Evolutionary conservation across 2,113 vertebrate genomes (phyloP).

Genomic region (Eulemur rufifrons): DNA sequence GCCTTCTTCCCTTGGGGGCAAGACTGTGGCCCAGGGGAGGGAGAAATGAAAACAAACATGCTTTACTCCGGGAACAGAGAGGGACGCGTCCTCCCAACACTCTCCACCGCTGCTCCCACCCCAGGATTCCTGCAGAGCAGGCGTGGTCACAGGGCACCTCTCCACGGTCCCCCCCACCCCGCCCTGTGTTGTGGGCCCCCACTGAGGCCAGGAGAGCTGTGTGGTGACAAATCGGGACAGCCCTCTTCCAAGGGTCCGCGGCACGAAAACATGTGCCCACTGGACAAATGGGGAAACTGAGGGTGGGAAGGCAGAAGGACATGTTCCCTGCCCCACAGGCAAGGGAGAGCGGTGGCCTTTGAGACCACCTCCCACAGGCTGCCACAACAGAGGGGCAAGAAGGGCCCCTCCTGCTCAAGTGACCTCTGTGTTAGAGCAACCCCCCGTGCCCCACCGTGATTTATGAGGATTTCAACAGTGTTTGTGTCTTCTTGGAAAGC

Average conservation of each 20-base stretch:
- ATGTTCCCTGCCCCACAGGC: accelerated
- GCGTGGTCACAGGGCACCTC: neutral
- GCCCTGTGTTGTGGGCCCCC: accelerated
- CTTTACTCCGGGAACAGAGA: neutral
- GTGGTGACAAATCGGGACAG: neutral
- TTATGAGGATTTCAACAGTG: slow-evolving; percentile 39
- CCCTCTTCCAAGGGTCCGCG: neutral
- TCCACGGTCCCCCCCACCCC: neutral
- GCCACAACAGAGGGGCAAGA: neutral
- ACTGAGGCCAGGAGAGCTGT: slow-evolving; percentile 62
- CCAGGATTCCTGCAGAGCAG: slow-evolving; percentile 1
- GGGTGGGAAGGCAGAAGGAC: accelerated
- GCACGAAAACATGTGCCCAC: accelerated
- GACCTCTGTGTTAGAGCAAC: neutral
- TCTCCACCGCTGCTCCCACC: no score
- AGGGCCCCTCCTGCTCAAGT: neutral
- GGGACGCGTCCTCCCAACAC: neutral
- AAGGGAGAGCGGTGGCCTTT: neutral
- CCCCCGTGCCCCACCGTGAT: neutral
- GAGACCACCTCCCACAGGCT: neutral
- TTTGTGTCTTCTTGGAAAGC: slow-evolving; percentile 69
- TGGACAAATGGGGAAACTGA: neutral
- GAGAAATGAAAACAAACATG: neutral
- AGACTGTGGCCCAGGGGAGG: neutral
- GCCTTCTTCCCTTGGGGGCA: neutral